Conservation (phyloP, 2,888 invertebrate species). For the Andrena chrysosceles region DNA sequence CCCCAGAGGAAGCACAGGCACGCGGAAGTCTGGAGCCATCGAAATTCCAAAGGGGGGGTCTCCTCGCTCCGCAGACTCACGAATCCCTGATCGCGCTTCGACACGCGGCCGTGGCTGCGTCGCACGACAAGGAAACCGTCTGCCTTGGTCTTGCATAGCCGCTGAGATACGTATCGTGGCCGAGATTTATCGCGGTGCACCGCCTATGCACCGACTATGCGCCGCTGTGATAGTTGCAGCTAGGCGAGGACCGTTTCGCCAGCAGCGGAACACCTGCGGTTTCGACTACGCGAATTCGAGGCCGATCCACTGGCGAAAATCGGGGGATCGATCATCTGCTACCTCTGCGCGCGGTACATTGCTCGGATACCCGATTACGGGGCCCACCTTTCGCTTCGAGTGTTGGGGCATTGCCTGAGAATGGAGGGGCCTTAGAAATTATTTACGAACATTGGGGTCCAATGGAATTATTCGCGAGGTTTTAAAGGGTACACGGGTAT, state of each 20-base stretch:
- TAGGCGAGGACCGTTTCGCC: conserved; percentile 42
- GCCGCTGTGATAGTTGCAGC: conserved; percentile 35
- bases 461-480: too few relatives aligned
- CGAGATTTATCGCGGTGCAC: conserved; percentile 66
- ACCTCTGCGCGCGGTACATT: too few relatives aligned
- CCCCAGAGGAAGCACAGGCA: conserved; percentile 17
- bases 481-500: too few relatives aligned
- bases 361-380: not conserved
- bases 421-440: too few relatives aligned
- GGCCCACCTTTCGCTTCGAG: not conserved
- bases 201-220: conserved; percentile 30
- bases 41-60: conserved; percentile 36
- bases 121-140: conserved; percentile 52
- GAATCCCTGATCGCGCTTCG: conserved; percentile 41
- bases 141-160: conserved; percentile 42
- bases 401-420: too few relatives aligned
- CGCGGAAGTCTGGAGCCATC: conserved; percentile 43
- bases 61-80: conserved; percentile 42
- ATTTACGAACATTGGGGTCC: too few relatives aligned
- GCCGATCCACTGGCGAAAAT: not conserved
- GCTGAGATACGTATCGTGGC: conserved; percentile 60
- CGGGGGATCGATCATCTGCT: not conserved
- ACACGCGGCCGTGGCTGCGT: conserved; percentile 27
- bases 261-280: conserved; percentile 65
- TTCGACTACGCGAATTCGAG: conserved; percentile 11